A percentile compares a stretch with the other conserved stretches of the same genome.
phyloP scores from a whole-genome alignment of 2,888 invertebrate species.

The Caenorhabditis sp. region DNA sequence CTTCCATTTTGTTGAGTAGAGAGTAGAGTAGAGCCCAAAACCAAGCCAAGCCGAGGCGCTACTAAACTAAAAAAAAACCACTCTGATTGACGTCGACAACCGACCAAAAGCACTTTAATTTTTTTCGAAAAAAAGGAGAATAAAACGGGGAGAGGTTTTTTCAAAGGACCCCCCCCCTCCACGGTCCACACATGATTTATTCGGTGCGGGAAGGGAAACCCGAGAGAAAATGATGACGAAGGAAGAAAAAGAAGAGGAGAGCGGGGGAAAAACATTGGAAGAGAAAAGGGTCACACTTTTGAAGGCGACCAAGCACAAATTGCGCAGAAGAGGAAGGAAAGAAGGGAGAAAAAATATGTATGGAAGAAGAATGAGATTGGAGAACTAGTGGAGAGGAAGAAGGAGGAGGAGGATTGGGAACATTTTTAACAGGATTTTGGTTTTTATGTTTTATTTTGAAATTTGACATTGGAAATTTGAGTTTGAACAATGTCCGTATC shows the following conservation, averaged over 20 bases:
- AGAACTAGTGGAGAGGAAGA: not conserved
- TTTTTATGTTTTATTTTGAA: not conserved
- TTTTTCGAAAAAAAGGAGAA: not conserved
- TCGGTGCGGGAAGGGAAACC: conserved; percentile 17
- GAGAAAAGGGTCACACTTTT: conserved; percentile 14
- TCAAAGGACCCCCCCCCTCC: not conserved
- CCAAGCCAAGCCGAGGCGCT: conserved; percentile 1
- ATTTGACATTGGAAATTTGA: no score
- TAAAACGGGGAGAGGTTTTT: not conserved
- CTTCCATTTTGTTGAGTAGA: not conserved
- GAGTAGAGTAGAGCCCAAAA: not conserved
- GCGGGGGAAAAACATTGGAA: conserved; percentile 6
- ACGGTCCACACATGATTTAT: conserved; percentile 11
- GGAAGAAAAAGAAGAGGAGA: not conserved
- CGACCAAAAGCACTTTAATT: not conserved
- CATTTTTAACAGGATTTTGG: not conserved
- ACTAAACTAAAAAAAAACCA: no score
- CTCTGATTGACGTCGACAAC: no score
- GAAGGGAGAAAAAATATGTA: conserved; percentile 1
- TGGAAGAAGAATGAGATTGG: not conserved
- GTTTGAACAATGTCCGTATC: no score
- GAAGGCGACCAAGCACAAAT: conserved; percentile 17
- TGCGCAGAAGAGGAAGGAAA: not conserved
- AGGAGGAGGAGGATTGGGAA: not conserved
- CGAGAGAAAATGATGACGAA: conserved; percentile 1